These are phyloP conservation scores for Perca flavescens DNA, from an alignment of 2,113 vertebrate species.

Conservation along the genomic window DNA sequence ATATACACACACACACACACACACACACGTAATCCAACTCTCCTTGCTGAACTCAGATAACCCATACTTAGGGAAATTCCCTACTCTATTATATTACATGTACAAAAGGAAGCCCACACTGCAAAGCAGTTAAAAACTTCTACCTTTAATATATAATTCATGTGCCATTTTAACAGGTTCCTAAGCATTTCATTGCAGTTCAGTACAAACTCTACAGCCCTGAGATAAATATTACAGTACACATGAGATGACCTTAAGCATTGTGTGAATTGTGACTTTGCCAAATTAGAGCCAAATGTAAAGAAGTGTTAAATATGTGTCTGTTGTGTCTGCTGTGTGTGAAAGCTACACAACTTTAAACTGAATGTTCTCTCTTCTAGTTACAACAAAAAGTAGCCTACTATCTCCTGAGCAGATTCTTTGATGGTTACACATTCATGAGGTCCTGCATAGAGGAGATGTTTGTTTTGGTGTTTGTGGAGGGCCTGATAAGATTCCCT, in stretches of 20 bases:
- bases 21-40: slow-evolving; percentile 63
- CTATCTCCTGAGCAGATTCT: slow-evolving; percentile 52
- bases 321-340: background rate
- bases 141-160: slow-evolving; percentile 81
- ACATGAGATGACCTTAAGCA: slow-evolving; percentile 46
- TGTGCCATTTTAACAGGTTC: slow-evolving; percentile 66
- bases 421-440: slow-evolving; percentile 39
- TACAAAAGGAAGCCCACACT: slow-evolving; percentile 73
- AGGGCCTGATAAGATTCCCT: slow-evolving; percentile 48
- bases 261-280: slow-evolving; percentile 21
- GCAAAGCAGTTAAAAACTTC: slow-evolving; percentile 80
- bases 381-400: slow-evolving; percentile 45
- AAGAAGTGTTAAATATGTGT: slow-evolving; percentile 28
- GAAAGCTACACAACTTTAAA: slow-evolving; percentile 35
- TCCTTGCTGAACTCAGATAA: slow-evolving; percentile 55
- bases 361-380: slow-evolving; percentile 56
- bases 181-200: slow-evolving; percentile 72
- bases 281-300: slow-evolving; percentile 34
- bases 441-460: slow-evolving; percentile 55
- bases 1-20: slow-evolving; percentile 11
- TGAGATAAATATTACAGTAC: slow-evolving; percentile 57
- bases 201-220: slow-evolving; percentile 67
- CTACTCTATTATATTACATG: background rate
- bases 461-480: slow-evolving; percentile 53
- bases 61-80: slow-evolving; percentile 3